Evolutionary conservation across 2,113 vertebrate species (phyloP).

Genomic region (Microtus ochrogaster): DNA sequence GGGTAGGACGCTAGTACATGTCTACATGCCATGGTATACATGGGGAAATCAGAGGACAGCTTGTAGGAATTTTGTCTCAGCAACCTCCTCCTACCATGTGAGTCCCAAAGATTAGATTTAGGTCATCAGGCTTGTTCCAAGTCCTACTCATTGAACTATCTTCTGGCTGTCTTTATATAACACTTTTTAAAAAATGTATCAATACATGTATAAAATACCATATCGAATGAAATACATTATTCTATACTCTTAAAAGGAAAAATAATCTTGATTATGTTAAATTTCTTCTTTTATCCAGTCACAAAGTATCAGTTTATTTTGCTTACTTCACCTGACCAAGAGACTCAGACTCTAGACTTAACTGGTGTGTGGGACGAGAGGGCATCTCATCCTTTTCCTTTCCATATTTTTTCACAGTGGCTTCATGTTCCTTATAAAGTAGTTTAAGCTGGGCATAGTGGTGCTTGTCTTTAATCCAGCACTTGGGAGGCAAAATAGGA

Average conservation of each 20-base stretch:
- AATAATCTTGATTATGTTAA: slow-evolving; percentile 11
- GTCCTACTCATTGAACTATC: background rate
- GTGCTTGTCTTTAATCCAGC: background rate
- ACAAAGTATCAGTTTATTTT: background rate
- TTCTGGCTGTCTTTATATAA: background rate
- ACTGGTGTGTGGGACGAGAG: background rate
- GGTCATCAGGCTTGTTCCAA: background rate
- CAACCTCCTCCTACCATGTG: background rate
- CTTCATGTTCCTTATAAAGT: background rate
- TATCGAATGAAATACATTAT: background rate
- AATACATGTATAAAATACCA: background rate
- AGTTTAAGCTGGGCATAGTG: background rate
- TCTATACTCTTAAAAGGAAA: background rate
- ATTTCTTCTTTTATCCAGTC: slow-evolving; percentile 19
- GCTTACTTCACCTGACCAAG: background rate
- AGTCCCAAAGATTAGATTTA: no score
- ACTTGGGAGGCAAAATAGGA: background rate
- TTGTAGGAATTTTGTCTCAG: background rate
- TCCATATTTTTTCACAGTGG: background rate
- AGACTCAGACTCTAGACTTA: background rate
- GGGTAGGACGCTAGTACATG: background rate
- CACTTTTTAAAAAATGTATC: background rate
- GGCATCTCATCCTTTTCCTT: background rate
- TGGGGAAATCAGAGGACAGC: background rate
- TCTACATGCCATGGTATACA: background rate